A percentile compares a stretch with the other conserved stretches of the same genome.
phyloP scores from a whole-genome alignment of 2,797 vertebrate species.

The Spondyliosoma cantharus region DNA sequence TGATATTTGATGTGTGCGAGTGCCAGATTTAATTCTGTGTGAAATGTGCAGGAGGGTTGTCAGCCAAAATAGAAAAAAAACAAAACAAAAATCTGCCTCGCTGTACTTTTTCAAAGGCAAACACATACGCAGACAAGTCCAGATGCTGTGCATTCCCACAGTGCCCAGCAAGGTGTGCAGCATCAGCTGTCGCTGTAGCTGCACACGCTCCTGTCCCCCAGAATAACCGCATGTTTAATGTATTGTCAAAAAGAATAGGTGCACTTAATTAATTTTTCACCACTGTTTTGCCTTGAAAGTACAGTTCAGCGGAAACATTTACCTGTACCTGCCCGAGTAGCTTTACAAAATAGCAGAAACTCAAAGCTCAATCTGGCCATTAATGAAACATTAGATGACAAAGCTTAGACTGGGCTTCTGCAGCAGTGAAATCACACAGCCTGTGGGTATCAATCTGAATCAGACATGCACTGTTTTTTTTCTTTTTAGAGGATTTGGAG shows the following conservation, averaged over 20 bases:
- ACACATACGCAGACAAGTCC: slow-evolving; percentile 52
- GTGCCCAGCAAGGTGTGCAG: slow-evolving; percentile 55
- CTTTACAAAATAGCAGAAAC: background rate
- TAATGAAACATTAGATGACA: background rate
- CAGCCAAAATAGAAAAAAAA: background rate
- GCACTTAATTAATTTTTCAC: slow-evolving; percentile 17
- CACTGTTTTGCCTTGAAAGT: background rate
- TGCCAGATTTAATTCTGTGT: slow-evolving; percentile 9
- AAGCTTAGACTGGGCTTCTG: background rate
- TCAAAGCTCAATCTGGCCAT: background rate
- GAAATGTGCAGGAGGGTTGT: slow-evolving; percentile 24
- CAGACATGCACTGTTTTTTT: background rate
- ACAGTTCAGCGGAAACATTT: background rate
- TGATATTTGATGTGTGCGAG: background rate
- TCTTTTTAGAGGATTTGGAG: background rate
- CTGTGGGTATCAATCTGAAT: slow-evolving; percentile 3
- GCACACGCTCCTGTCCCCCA: slow-evolving; percentile 31
- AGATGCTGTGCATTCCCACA: slow-evolving; percentile 56
- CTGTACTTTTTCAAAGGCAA: slow-evolving; percentile 48
- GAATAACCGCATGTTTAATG: slow-evolving; percentile 14
- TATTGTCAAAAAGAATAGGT: background rate
- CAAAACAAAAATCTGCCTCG: background rate
- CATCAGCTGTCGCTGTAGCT: slow-evolving; percentile 49
- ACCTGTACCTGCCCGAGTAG: background rate
- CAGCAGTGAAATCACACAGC: background rate